Conservation (phyloP, 2,888 invertebrate species). For the Agrotis segetum region DNA sequence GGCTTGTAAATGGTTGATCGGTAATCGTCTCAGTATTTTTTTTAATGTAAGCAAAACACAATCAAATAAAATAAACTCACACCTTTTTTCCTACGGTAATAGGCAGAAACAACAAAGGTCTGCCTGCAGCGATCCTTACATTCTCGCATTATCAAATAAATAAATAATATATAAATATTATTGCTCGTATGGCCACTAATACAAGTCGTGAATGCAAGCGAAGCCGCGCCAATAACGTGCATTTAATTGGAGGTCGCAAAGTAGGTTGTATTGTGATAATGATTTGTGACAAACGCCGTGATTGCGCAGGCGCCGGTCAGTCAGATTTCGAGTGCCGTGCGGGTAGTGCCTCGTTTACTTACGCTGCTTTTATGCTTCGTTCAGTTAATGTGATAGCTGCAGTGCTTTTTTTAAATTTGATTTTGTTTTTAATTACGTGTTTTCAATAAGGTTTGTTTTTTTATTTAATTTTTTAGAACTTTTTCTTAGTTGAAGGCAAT, state of each 20-base stretch:
- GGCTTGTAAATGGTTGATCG: too few relatives aligned
- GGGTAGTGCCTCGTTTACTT: slow-evolving; percentile 45
- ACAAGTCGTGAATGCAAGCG: slow-evolving; percentile 21
- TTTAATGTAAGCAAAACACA: too few relatives aligned
- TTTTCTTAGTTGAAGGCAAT: too few relatives aligned
- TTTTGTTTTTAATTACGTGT: slow-evolving; percentile 1
- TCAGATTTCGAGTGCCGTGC: slow-evolving; percentile 58
- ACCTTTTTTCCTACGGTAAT: too few relatives aligned
- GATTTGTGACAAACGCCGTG: slow-evolving; percentile 59
- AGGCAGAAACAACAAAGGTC: too few relatives aligned
- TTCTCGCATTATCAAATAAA: too few relatives aligned
- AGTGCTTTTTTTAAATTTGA: slow-evolving; percentile 26
- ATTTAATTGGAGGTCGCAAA: slow-evolving; percentile 58
- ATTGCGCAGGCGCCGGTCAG: slow-evolving; percentile 61
- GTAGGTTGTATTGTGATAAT: slow-evolving; percentile 65
- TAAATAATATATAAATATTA: not conserved
- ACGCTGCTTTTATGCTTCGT: slow-evolving; percentile 18
- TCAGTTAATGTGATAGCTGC: slow-evolving; percentile 34
- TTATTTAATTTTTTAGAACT: not conserved
- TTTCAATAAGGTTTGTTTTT: slow-evolving; percentile 42
- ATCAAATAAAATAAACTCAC: too few relatives aligned
- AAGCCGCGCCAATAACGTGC: slow-evolving; percentile 33
- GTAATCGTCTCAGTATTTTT: too few relatives aligned
- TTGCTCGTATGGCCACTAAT: not conserved
- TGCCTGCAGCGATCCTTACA: too few relatives aligned